These are phyloP conservation scores for Lutjanus argentimaculatus DNA, from an alignment of 2,797 vertebrate genomes.

Conservation along the genomic window DNA sequence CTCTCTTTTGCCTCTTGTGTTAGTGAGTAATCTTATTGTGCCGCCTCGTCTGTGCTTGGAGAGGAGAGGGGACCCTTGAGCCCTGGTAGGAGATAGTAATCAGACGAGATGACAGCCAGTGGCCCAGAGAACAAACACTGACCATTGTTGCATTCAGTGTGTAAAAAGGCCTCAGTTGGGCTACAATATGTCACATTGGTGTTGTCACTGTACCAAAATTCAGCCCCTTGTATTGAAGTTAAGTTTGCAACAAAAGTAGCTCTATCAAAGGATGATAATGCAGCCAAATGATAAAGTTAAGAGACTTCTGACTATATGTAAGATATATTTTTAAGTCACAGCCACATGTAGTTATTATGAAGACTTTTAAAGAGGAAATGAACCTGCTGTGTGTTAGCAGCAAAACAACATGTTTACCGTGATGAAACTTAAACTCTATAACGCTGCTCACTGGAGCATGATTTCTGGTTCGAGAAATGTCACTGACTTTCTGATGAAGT, in stretches of 20 bases:
- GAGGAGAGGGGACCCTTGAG: slow-evolving; percentile 71
- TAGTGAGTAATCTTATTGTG: slow-evolving; percentile 68
- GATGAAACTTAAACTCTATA: slow-evolving; percentile 58
- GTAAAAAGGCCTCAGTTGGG: slow-evolving; percentile 55
- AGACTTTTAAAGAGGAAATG: slow-evolving; percentile 63
- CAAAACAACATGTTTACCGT: slow-evolving; percentile 56
- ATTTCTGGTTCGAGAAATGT: slow-evolving; percentile 56
- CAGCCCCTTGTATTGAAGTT: neutral
- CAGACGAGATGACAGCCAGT: slow-evolving; percentile 74
- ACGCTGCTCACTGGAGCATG: slow-evolving; percentile 59
- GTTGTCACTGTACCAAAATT: slow-evolving; percentile 16
- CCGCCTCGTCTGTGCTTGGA: slow-evolving; percentile 57
- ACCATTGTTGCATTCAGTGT: slow-evolving; percentile 57
- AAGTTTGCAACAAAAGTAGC: neutral
- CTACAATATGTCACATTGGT: slow-evolving; percentile 46
- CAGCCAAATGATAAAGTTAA: neutral
- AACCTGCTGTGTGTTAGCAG: slow-evolving; percentile 43
- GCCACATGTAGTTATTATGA: slow-evolving; percentile 3
- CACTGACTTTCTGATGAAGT: slow-evolving; percentile 55
- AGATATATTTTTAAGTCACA: slow-evolving; percentile 18
- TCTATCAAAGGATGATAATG: neutral
- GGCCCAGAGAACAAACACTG: slow-evolving; percentile 67
- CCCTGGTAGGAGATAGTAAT: slow-evolving; percentile 72
- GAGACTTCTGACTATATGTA: slow-evolving; percentile 3
- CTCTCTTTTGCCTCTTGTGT: slow-evolving; percentile 38